Conservation (phyloP, 2,888 invertebrate species). For the Lithophane ornitopus region DNA sequence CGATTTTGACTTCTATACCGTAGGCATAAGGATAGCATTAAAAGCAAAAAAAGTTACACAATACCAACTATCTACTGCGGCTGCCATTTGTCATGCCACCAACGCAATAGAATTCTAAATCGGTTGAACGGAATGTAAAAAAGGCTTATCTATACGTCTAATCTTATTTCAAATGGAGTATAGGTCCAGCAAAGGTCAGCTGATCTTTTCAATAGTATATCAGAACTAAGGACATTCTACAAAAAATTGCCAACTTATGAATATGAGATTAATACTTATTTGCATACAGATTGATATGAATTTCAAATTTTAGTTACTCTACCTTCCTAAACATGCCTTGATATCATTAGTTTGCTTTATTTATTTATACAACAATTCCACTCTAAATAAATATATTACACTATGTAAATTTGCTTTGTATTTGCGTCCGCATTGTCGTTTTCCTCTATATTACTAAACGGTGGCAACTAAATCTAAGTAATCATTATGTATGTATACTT, state of each 20-base stretch:
- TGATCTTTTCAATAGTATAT: constrained; percentile 7
- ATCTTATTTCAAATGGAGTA: too few species aligned
- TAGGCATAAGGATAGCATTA: too few species aligned
- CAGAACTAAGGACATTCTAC: background rate
- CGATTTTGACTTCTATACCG: too few species aligned
- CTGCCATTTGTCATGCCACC: too few species aligned
- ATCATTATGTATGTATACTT: constrained; percentile 17
- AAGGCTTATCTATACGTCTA: too few species aligned
- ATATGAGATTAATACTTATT: background rate
- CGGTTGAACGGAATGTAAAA: too few species aligned
- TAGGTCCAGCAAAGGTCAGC: constrained; percentile 21
- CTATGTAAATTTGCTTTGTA: constrained; percentile 43
- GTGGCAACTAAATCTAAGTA: constrained; percentile 27
- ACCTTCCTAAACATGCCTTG: background rate
- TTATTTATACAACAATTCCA: constrained; percentile 5
- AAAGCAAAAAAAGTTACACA: too few species aligned
- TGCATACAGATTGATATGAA: background rate
- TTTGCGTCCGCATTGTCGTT: constrained; percentile 24
- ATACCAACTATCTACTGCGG: too few species aligned
- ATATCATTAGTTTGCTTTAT: constrained; percentile 12
- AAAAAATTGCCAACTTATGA: background rate
- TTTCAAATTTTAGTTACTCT: background rate
- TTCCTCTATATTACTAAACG: constrained; percentile 28
- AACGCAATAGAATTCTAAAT: too few species aligned
- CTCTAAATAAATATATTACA: constrained; percentile 16